phyloP scores from a whole-genome alignment of 2,888 invertebrate species.

The Blera fallax region DNA sequence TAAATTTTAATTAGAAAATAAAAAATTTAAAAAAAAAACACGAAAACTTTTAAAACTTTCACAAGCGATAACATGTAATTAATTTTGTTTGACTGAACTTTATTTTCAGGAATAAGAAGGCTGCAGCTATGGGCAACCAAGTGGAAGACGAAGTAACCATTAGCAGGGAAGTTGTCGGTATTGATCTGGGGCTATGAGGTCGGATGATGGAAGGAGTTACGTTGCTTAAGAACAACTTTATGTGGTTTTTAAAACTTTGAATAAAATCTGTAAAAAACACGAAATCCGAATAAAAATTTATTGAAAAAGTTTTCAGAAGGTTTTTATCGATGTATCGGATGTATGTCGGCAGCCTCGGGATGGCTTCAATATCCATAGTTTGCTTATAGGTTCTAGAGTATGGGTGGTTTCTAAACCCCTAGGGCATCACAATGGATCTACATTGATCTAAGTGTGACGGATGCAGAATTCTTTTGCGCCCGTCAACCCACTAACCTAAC shows the following conservation, averaged over 20 bases:
- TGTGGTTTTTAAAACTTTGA: not conserved
- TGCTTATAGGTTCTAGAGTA: too few species aligned
- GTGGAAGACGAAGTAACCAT: not conserved
- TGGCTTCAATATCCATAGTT: too few species aligned
- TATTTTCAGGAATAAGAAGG: constrained; percentile 10
- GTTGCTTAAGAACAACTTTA: not conserved
- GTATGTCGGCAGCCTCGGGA: too few species aligned
- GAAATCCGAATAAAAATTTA: not conserved
- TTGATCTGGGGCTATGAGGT: constrained; percentile 12
- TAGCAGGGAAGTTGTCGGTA: constrained; percentile 16
- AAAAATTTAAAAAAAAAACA: constrained; percentile 42
- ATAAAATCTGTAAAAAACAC: not conserved
- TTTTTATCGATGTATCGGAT: not conserved
- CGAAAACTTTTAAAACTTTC: constrained; percentile 28
- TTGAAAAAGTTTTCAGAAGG: not conserved
- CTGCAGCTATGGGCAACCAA: not conserved
- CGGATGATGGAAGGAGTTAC: not conserved
- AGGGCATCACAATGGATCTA: too few species aligned
- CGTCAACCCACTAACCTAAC: too few species aligned
- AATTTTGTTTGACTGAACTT: constrained; percentile 52
- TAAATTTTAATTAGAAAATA: too few species aligned
- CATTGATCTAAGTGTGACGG: too few species aligned
- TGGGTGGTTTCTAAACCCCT: too few species aligned
- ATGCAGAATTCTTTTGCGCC: too few species aligned
- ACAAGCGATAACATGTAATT: constrained; percentile 63